These are phyloP conservation scores for Lophius americanus DNA, from an alignment of 2,797 vertebrate species.

Conservation along the genomic window DNA sequence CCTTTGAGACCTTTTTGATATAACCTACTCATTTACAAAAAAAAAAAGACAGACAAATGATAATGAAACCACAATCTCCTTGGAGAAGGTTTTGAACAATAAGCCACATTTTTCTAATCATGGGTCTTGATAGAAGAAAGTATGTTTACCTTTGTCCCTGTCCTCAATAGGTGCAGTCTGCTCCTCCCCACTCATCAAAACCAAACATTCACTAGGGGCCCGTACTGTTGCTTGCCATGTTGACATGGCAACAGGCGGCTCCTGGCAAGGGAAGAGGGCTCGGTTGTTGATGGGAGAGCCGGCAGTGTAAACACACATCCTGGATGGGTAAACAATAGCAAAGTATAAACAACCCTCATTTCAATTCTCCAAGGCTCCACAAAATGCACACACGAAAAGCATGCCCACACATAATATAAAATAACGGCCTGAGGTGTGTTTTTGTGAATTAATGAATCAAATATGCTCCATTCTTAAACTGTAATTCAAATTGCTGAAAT, in stretches of 20 bases:
- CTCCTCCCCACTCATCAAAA: slow-evolving; percentile 96
- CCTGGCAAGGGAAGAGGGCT: slow-evolving; percentile 97
- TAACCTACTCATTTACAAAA: no score
- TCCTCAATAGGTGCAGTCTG: slow-evolving; percentile 77
- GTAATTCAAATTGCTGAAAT: slow-evolving; percentile 12
- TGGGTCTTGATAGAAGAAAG: background rate
- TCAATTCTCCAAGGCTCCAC: slow-evolving; percentile 60
- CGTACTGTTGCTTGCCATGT: slow-evolving; percentile 93
- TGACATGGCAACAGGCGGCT: slow-evolving; percentile 96
- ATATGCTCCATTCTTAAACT: slow-evolving; percentile 36
- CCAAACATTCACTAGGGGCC: slow-evolving; percentile 87
- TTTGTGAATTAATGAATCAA: slow-evolving; percentile 53
- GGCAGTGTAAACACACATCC: slow-evolving; percentile 94
- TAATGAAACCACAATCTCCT: no score
- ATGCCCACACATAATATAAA: slow-evolving; percentile 17
- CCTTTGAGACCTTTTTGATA: background rate
- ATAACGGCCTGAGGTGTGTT: slow-evolving; percentile 43
- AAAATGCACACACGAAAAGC: slow-evolving; percentile 9
- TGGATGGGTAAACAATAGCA: slow-evolving; percentile 79
- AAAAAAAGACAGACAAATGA: no score
- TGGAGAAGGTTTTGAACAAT: background rate
- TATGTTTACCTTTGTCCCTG: slow-evolving; percentile 69
- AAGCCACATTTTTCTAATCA: background rate
- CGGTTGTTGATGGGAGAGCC: slow-evolving; percentile 99
- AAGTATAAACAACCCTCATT: slow-evolving; percentile 68